Evolutionary conservation across 2,113 vertebrate genomes (phyloP).

Genomic region (Leucoraja erinaceus): DNA sequence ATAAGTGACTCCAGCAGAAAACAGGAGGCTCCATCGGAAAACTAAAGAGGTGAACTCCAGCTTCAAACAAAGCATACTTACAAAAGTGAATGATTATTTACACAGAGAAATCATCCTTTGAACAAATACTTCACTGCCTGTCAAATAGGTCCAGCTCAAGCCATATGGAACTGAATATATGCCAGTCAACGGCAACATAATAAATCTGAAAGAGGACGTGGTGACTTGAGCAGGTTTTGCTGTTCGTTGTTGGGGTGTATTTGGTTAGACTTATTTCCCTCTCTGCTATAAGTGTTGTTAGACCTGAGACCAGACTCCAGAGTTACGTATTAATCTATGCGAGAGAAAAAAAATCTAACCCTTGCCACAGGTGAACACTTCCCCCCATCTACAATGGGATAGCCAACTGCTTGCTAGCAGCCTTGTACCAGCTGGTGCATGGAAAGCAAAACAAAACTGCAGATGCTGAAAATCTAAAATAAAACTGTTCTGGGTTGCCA

Average conservation of each 20-base stretch:
- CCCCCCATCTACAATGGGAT: not conserved
- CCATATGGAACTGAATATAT: not conserved
- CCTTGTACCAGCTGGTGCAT: no score
- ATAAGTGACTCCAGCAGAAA: not conserved
- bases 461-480: no score
- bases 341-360: not conserved
- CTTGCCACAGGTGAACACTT: not conserved
- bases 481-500: no score
- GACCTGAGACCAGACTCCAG: not conserved
- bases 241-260: not conserved
- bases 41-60: not conserved
- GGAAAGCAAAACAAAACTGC: no score
- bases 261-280: not conserved
- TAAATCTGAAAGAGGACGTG: not conserved
- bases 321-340: not conserved
- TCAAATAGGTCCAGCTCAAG: not conserved
- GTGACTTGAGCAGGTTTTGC: not conserved
- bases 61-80: not conserved
- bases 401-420: not conserved
- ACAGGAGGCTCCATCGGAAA: not conserved
- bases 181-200: not conserved
- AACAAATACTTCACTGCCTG: no score
- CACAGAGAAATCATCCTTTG: no score
- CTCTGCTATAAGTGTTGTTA: not conserved
- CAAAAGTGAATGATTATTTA: no score